Evolutionary conservation across 2,113 vertebrate genomes (phyloP).

Genomic region (Antennarius striatus): DNA sequence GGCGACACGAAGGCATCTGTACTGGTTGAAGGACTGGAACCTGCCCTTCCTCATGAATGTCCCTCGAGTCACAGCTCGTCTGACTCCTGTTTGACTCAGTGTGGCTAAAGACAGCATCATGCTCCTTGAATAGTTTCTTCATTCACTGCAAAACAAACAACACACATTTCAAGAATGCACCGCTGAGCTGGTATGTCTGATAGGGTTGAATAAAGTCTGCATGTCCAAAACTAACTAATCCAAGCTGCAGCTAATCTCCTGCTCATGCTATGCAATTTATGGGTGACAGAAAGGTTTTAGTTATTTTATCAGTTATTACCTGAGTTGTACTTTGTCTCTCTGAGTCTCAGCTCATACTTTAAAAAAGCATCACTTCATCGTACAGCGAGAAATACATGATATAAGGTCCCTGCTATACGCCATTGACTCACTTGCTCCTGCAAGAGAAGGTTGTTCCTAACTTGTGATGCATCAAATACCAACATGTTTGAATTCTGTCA

Average conservation of each 20-base stretch:
- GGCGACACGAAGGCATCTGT: conserved; percentile 39
- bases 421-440: too few species aligned
- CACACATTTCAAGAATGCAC: conserved; percentile 4
- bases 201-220: too few species aligned
- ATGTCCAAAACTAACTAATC: neutral
- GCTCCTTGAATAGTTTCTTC: conserved; percentile 14
- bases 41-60: conserved; percentile 6
- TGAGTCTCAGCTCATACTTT: neutral
- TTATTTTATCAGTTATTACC: neutral
- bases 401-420: too few species aligned
- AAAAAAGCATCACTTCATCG: neutral
- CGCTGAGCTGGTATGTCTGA: too few species aligned
- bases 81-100: conserved; percentile 27
- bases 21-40: conserved; percentile 2
- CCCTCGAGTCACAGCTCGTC: conserved; percentile 1
- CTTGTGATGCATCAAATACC: too few species aligned
- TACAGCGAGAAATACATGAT: neutral
- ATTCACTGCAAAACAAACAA: conserved; percentile 40
- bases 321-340: neutral
- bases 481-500: too few species aligned
- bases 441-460: too few species aligned
- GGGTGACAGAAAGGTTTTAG: neutral
- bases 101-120: conserved; percentile 50
- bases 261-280: too few species aligned
- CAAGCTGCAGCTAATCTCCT: too few species aligned